Conservation (phyloP, 2,113 vertebrate genomes). For the Calyptommatus sinebrachiatus region DNA sequence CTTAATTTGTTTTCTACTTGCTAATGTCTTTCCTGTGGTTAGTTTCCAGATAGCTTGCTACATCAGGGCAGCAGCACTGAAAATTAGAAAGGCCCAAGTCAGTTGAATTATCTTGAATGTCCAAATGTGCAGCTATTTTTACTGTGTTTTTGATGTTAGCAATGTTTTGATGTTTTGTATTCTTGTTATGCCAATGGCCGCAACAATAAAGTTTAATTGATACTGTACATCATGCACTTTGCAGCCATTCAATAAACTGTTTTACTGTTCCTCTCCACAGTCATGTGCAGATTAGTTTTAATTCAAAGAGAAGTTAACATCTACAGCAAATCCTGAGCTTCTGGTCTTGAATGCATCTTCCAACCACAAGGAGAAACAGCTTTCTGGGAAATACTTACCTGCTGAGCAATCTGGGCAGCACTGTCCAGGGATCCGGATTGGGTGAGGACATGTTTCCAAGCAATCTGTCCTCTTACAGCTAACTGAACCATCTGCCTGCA, state of each 20-base stretch:
- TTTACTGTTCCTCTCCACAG: not conserved
- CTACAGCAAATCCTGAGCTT: not conserved
- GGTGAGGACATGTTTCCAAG: slow-evolving; percentile 76
- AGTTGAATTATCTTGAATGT: too few relatives aligned
- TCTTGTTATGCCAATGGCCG: too few relatives aligned
- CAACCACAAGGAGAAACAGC: not conserved
- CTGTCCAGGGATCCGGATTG: slow-evolving; percentile 77
- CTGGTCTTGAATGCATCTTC: not conserved
- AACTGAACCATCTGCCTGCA: slow-evolving; percentile 74
- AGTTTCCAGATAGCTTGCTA: too few relatives aligned
- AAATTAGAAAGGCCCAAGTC: too few relatives aligned
- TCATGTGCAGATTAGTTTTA: not conserved
- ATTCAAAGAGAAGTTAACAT: not conserved
- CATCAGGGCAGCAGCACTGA: too few relatives aligned
- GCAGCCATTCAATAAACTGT: not conserved
- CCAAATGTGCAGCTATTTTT: too few relatives aligned
- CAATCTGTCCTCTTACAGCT: slow-evolving; percentile 78
- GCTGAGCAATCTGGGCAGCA: slow-evolving; percentile 80
- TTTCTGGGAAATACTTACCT: slow-evolving; percentile 53
- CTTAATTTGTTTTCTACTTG: too few relatives aligned
- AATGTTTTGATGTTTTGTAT: too few relatives aligned
- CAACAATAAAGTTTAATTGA: not conserved
- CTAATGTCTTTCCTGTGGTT: too few relatives aligned
- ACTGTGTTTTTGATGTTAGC: too few relatives aligned
- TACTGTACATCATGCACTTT: not conserved